These are phyloP conservation scores for Crotalus viridis DNA, from an alignment of 2,113 vertebrate genomes.

Conservation along the genomic window DNA sequence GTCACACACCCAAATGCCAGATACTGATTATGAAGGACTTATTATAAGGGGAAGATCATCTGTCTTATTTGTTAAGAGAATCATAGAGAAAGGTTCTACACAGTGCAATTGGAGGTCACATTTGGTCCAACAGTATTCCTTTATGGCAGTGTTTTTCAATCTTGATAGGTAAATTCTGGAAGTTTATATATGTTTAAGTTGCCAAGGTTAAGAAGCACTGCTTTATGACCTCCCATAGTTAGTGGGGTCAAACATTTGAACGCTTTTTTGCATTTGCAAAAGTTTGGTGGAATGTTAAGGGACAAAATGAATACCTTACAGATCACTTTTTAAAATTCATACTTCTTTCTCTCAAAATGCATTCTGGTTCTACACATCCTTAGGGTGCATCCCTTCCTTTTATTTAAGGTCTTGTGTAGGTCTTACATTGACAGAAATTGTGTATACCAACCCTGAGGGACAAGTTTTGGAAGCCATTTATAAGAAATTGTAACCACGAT, in stretches of 20 bases:
- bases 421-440: neutral
- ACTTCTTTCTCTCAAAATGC: neutral
- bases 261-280: neutral
- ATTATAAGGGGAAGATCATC: neutral
- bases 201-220: neutral
- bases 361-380: neutral
- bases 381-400: neutral
- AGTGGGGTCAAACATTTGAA: neutral
- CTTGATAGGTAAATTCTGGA: neutral
- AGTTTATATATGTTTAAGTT: neutral
- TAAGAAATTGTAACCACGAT: neutral
- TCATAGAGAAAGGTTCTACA: neutral
- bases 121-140: neutral
- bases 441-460: neutral
- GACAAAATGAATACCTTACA: neutral
- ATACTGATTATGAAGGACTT: neutral
- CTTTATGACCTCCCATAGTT: neutral
- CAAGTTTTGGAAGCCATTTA: neutral
- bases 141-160: neutral
- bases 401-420: neutral
- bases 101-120: neutral
- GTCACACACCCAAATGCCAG: neutral
- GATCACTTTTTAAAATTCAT: neutral
- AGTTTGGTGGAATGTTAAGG: neutral
- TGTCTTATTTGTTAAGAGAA: neutral